Conservation (phyloP, 2,797 vertebrate species). For the Xiphophorus birchmanni region DNA sequence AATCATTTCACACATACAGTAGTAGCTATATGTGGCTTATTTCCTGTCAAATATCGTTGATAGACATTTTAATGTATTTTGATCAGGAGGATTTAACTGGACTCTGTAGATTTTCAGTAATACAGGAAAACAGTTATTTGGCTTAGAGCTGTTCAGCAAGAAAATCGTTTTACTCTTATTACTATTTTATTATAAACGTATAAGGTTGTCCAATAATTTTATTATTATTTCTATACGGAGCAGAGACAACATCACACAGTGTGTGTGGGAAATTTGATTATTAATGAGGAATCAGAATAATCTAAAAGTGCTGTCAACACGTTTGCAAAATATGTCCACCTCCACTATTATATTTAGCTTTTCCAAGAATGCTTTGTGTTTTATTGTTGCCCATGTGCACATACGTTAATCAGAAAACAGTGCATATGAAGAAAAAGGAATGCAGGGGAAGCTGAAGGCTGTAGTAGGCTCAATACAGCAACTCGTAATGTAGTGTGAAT, state of each 20-base stretch:
- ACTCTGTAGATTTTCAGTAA: neutral
- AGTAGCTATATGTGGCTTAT: neutral
- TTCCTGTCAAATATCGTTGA: neutral
- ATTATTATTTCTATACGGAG: no score
- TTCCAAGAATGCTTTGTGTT: neutral
- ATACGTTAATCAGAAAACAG: conserved; percentile 24
- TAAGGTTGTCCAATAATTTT: neutral
- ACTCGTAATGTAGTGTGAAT: conserved; percentile 2
- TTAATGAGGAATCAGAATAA: neutral
- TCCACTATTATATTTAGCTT: conserved; percentile 6
- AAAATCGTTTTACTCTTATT: neutral
- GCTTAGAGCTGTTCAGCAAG: neutral
- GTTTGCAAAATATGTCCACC: neutral
- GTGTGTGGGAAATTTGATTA: no score
- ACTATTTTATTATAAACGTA: neutral
- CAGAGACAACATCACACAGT: no score
- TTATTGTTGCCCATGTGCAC: conserved; percentile 7
- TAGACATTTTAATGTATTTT: neutral
- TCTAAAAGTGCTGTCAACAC: neutral
- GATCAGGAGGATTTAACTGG: neutral
- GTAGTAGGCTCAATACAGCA: neutral
- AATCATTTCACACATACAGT: neutral
- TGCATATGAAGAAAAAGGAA: conserved; percentile 7
- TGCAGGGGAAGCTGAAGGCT: conserved; percentile 6
- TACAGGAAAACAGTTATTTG: neutral